Evolutionary conservation across 37 sponge, comb jelly and placozoan species (phyloP).

Genomic region (Ianthella basta): DNA sequence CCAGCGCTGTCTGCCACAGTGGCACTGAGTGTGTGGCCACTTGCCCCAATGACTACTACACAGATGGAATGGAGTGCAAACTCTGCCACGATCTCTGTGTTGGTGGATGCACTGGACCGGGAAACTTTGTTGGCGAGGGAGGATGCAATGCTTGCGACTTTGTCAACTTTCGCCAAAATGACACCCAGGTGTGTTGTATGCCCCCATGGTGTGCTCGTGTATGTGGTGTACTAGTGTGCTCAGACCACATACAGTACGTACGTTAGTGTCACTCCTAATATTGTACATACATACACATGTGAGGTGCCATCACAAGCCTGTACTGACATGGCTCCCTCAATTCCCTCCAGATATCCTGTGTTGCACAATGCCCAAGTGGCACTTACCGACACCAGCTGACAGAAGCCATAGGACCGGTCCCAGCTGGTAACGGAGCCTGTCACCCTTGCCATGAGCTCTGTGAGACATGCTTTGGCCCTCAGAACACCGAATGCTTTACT

Average conservation of each 20-base stretch:
- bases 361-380: constrained; percentile 18
- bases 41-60: constrained; percentile 56
- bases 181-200: constrained; percentile 10
- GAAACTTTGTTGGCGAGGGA: constrained; percentile 37
- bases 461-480: constrained; percentile 10
- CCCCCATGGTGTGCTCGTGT: not conserved
- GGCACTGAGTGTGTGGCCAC: constrained; percentile 39
- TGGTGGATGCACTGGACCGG: constrained; percentile 76
- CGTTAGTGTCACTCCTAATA: not conserved
- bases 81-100: constrained; percentile 60
- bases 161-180: constrained; percentile 24
- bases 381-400: constrained; percentile 22
- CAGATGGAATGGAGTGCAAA: constrained; percentile 16
- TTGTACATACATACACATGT: no score
- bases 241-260: not conserved
- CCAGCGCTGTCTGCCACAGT: not conserved
- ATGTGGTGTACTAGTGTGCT: not conserved
- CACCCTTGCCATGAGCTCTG: constrained; percentile 39
- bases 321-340: no score
- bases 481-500: constrained; percentile 4
- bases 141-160: constrained; percentile 61
- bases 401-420: not conserved
- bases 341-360: constrained; percentile 26
- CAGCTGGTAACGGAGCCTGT: constrained; percentile 20
- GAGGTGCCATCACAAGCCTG: no score